These are phyloP conservation scores for Agrenia bidenticulata DNA, from an alignment of 2,888 invertebrate genomes.

Conservation along the genomic window DNA sequence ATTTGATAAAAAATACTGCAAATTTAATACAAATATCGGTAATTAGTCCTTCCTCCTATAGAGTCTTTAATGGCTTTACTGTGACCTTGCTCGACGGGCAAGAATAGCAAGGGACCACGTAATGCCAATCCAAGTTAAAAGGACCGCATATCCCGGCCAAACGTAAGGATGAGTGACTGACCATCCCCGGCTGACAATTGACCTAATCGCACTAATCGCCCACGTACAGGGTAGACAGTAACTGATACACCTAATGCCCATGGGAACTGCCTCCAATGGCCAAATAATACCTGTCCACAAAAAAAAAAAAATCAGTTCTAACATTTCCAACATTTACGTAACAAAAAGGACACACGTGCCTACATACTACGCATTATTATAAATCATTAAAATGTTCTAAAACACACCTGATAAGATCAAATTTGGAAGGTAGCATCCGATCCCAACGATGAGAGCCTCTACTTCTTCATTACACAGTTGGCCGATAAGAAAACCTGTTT, in stretches of 20 bases:
- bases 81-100: background rate
- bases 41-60: background rate
- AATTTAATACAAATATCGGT: too few species aligned
- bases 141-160: conserved; percentile 30
- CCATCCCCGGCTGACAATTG: conserved; percentile 54
- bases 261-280: conserved; percentile 94
- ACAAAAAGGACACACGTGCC: too few species aligned
- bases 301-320: too few species aligned
- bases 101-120: conserved; percentile 28
- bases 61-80: background rate
- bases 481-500: conserved; percentile 28
- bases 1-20: too few species aligned
- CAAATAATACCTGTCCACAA: conserved; percentile 76
- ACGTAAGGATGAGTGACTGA: conserved; percentile 26
- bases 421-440: conserved; percentile 35
- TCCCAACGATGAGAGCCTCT: conserved; percentile 32
- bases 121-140: conserved; percentile 25
- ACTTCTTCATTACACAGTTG: conserved; percentile 29
- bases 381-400: too few species aligned
- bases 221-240: conserved; percentile 57
- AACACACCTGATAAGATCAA: conserved; percentile 25
- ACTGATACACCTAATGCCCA: conserved; percentile 65
- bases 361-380: too few species aligned
- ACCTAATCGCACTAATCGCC: conserved; percentile 57
- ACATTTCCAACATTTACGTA: too few species aligned